Evolutionary conservation across 2,113 vertebrate genomes (phyloP), one percentile per base, ranked within the genome.

Genomic region (Cyanoramphus novaezelandiae): DNA sequence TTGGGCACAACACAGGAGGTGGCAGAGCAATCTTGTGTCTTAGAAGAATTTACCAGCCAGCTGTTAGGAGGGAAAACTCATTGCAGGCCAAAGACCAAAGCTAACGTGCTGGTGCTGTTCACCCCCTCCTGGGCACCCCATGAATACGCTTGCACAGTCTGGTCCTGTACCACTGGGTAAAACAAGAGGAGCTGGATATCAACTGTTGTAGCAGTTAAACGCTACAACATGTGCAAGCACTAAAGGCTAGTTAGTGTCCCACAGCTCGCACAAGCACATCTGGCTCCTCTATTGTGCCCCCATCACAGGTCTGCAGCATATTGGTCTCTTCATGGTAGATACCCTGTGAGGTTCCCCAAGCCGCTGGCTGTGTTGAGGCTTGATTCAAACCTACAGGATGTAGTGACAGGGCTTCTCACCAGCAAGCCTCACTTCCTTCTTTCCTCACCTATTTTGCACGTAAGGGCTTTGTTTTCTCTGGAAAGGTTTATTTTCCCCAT

Each of bases 301-400:
- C 13, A 8, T 24, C 20, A 27, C 7, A 21, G 2, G 0, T 62
- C 31, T 69, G 19, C 2, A 2, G n/a, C 0, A 0, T 92, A 21
- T 39, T 41, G 44, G n/a, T 39, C 35, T 10, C 80, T 49, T 75
- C 57, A 12, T 37, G 8, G 0, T 11, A 2, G 2, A 15, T 82
- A 69, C 60, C 70, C 41, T 49, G 1, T 0, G 1, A 79, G 18
- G 41, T 59, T 39, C 78, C 91, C 41, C 47, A 75, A 52, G 46
- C 47, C 44, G 29, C 52, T 57, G 39, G 13, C 52, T 33, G 2
- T 9, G 6, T 12, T 35, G 50, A 82, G 47, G 20, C 43, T 60
- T 68, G n/a, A 35, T 49, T 63, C 78, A 89, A 44, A 77, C 37
- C 35, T 69, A 16, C 0, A 0, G 44, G 44, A 47, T 75, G 24